Evolutionary conservation across 2,888 invertebrate species (phyloP).

Genomic region (Syrphus vitripennis): DNA sequence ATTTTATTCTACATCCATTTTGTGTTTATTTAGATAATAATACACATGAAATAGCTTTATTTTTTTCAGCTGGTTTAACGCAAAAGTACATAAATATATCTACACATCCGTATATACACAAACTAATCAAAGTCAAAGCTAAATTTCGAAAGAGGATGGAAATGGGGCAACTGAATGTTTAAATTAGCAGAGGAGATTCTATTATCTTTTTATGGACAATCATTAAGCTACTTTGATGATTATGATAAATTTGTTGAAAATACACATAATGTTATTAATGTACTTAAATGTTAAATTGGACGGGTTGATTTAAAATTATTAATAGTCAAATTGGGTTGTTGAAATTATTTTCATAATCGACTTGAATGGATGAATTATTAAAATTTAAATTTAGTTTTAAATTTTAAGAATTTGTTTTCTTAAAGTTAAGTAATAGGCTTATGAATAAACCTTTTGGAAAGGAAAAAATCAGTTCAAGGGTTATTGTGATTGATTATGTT

Average conservation of each 20-base stretch:
- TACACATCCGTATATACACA: background rate
- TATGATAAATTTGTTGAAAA: slow-evolving; percentile 18
- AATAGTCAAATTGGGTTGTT: background rate
- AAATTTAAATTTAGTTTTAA: background rate
- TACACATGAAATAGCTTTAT: background rate
- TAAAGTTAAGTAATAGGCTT: too few relatives aligned
- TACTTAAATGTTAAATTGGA: background rate
- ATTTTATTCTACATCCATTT: background rate
- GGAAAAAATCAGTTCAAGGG: too few relatives aligned
- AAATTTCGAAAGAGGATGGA: background rate
- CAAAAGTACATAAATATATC: background rate
- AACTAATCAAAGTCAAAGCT: background rate
- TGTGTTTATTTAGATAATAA: background rate
- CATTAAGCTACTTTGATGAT: slow-evolving; percentile 6
- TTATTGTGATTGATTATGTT: too few relatives aligned
- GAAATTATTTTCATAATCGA: background rate
- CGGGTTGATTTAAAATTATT: background rate
- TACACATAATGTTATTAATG: background rate
- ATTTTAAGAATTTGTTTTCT: too few relatives aligned
- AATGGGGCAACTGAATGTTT: background rate
- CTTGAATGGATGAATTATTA: background rate
- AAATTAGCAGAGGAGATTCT: slow-evolving; percentile 5
- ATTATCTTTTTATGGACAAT: background rate
- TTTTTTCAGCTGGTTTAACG: slow-evolving; percentile 2
- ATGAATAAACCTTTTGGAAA: too few relatives aligned